Evolutionary conservation across 2,797 vertebrate species (phyloP).

Genomic region (Sebastes kiyomatsui): DNA sequence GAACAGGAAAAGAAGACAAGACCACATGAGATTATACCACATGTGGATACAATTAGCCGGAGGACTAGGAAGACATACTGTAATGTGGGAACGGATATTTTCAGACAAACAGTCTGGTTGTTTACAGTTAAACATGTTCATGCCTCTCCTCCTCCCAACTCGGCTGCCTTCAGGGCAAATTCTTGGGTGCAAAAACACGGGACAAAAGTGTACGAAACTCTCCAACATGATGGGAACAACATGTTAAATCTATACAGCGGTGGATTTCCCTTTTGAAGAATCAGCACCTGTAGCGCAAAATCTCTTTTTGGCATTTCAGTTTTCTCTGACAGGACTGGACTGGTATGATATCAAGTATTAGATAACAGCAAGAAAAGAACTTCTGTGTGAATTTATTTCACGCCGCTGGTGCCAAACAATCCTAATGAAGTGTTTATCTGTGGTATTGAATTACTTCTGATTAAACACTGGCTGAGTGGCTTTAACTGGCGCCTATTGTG

Average conservation of each 20-base stretch:
- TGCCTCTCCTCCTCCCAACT: background rate
- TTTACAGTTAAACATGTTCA: constrained; percentile 50
- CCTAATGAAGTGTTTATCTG: constrained; percentile 24
- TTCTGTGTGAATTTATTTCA: background rate
- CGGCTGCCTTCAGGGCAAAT: constrained; percentile 31
- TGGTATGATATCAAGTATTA: background rate
- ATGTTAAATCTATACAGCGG: background rate
- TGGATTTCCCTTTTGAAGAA: background rate
- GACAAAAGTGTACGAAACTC: background rate
- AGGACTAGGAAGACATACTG: constrained; percentile 4
- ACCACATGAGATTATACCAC: background rate
- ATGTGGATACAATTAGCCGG: constrained; percentile 29
- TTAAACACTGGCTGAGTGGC: constrained; percentile 32
- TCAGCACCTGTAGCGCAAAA: background rate
- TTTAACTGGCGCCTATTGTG: constrained; percentile 8
- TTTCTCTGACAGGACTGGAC: background rate
- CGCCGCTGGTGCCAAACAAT: background rate
- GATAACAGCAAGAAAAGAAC: background rate
- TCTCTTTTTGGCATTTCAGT: background rate
- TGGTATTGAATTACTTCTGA: constrained; percentile 29
- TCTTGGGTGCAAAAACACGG: constrained; percentile 20
- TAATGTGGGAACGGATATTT: constrained; percentile 24
- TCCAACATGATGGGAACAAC: constrained; percentile 10
- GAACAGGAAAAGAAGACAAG: background rate
- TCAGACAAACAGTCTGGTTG: constrained; percentile 18